These are phyloP conservation scores for Bostrychus sinensis DNA, from an alignment of 2,113 vertebrate genomes.

Conservation along the genomic window DNA sequence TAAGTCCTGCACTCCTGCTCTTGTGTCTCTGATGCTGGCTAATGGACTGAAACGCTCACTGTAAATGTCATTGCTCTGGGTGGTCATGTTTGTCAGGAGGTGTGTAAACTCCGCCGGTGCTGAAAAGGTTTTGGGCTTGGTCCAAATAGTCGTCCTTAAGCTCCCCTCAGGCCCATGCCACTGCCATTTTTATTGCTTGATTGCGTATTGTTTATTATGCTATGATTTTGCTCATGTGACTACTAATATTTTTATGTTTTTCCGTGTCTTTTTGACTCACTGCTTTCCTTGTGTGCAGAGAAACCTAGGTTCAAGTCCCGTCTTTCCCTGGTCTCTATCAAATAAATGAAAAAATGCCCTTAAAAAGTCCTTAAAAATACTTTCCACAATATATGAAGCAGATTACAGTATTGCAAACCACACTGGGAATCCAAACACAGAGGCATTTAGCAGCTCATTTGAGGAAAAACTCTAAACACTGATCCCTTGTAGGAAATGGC, in stretches of 20 bases:
- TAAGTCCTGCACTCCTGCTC: conserved; percentile 50
- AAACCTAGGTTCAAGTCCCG: too few relatives aligned
- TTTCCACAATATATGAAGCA: background rate
- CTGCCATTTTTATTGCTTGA: conserved; percentile 26
- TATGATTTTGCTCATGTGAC: too few relatives aligned
- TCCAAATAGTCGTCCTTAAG: conserved; percentile 45
- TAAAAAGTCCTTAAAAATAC: too few relatives aligned
- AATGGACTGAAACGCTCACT: conserved; percentile 65
- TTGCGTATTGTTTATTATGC: background rate
- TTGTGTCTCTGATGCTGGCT: conserved; percentile 52
- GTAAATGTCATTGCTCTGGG: conserved; percentile 59
- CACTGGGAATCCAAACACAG: conserved; percentile 1
- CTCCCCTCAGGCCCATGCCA: conserved; percentile 1
- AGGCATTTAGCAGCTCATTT: background rate
- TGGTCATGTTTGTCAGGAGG: conserved; percentile 66
- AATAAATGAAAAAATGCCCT: too few relatives aligned
- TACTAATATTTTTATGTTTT: too few relatives aligned
- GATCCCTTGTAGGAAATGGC: conserved; percentile 18
- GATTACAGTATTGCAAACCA: background rate
- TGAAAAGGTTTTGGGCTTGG: conserved; percentile 53
- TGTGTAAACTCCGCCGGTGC: conserved; percentile 56
- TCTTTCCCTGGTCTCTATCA: too few relatives aligned
- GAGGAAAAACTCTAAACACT: conserved; percentile 18
- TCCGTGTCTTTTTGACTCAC: too few relatives aligned
- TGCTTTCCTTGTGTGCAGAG: too few relatives aligned